These are phyloP conservation scores for Onychomys arenicola DNA, from an alignment of 2,797 vertebrate species.

Conservation along the genomic window DNA sequence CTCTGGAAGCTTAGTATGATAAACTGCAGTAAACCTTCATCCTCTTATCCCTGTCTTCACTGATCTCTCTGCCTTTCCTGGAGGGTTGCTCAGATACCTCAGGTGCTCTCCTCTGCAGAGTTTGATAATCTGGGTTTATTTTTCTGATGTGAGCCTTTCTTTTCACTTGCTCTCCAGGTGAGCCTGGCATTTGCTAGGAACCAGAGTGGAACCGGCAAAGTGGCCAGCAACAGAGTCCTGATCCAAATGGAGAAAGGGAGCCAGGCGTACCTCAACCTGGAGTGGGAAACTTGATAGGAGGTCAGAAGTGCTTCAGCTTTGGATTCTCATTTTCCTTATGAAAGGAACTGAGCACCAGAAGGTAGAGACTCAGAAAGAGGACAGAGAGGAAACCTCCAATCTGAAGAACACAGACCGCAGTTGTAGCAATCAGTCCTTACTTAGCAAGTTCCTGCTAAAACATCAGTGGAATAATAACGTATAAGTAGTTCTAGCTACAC, in stretches of 20 bases:
- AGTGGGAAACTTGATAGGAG: slow-evolving; percentile 98
- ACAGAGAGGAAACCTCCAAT: slow-evolving; percentile 82
- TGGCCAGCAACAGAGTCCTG: slow-evolving; percentile 97
- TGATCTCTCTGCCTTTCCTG: slow-evolving; percentile 66
- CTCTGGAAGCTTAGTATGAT: slow-evolving; percentile 69
- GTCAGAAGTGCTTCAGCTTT: slow-evolving; percentile 99
- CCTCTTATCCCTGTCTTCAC: slow-evolving; percentile 59
- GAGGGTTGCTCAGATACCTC: slow-evolving; percentile 78
- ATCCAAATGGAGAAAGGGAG: slow-evolving; percentile 99
- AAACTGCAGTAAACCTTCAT: slow-evolving; percentile 80
- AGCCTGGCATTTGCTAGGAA: slow-evolving; percentile 98
- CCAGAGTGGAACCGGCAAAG: slow-evolving; percentile 98
- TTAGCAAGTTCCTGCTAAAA: slow-evolving; percentile 89
- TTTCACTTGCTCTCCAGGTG: slow-evolving; percentile 92
- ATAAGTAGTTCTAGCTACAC: slow-evolving; percentile 4
- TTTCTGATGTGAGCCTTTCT: slow-evolving; percentile 88
- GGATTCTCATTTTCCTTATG: slow-evolving; percentile 98
- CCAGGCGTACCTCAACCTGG: slow-evolving; percentile 98
- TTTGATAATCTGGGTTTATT: slow-evolving; percentile 83
- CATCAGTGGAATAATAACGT: slow-evolving; percentile 17
- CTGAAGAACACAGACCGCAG: slow-evolving; percentile 83
- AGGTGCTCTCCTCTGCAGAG: slow-evolving; percentile 81
- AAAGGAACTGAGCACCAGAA: slow-evolving; percentile 89
- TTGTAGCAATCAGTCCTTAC: slow-evolving; percentile 85
- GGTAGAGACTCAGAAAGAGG: slow-evolving; percentile 84